A percentile compares a stretch with the other conserved stretches of the same genome.
Conservation (phyloP, 1,140 invertebrate genomes). For the Meloidogyne chitwoodi region DNA sequence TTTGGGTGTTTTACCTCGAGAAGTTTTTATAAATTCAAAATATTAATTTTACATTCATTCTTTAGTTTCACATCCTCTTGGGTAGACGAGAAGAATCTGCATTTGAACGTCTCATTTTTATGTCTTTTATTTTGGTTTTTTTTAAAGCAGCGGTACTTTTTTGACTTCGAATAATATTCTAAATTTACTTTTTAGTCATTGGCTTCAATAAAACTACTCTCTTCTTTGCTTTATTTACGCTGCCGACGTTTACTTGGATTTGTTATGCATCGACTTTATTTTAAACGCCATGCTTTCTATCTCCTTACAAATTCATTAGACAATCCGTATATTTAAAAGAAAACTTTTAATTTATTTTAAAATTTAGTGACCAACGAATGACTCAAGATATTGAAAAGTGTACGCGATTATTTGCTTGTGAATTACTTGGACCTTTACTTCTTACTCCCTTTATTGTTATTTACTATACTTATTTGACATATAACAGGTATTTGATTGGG, state of each 20-base stretch:
- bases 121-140: conserved; percentile 34
- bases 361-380: conserved; percentile 62
- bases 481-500: conserved; percentile 30
- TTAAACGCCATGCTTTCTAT: conserved; percentile 58
- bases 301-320: conserved; percentile 38
- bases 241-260: conserved; percentile 40
- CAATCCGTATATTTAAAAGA: conserved; percentile 45
- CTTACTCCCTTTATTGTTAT: conserved; percentile 63
- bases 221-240: conserved; percentile 43
- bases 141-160: conserved; percentile 39
- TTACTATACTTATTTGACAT: conserved; percentile 62
- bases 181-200: conserved; percentile 34
- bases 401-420: conserved; percentile 60
- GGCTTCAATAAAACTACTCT: conserved; percentile 35
- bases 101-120: conserved; percentile 38
- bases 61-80: conserved; percentile 42
- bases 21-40: neutral
- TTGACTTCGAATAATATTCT: neutral
- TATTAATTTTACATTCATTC: neutral
- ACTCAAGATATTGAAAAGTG: conserved; percentile 63
- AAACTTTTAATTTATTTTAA: neutral
- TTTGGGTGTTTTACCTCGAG: conserved; percentile 42
- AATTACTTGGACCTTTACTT: conserved; percentile 61
- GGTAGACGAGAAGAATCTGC: conserved; percentile 33
- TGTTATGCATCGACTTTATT: conserved; percentile 53